phyloP scores from a whole-genome alignment of 1,140 invertebrate genomes.

The Drosophila obscura region DNA sequence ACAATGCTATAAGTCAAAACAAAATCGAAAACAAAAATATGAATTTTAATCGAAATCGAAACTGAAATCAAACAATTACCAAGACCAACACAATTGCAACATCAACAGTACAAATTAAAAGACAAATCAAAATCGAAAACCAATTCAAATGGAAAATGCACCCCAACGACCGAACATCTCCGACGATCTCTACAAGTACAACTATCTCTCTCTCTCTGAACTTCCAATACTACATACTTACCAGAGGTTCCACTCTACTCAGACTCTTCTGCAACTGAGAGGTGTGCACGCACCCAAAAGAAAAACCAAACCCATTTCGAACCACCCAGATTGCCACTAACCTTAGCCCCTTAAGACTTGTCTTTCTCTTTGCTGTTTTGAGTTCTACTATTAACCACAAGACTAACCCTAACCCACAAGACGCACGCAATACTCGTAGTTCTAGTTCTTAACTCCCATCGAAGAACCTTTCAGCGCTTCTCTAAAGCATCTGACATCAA shows the following conservation, averaged over 20 bases:
- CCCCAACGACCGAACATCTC: conserved; percentile 31
- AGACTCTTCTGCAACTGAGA: conserved; percentile 13
- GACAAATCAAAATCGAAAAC: conserved; percentile 51
- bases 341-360: conserved; percentile 31
- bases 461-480: conserved; percentile 1
- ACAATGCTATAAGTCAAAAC: conserved; percentile 73
- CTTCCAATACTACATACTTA: not conserved
- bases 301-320: conserved; percentile 10
- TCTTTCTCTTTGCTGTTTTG: conserved; percentile 39
- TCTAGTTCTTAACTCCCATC: too few species aligned
- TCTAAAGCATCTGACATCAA: conserved; percentile 30
- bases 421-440: conserved; percentile 14
- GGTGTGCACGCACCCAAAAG: conserved; percentile 4
- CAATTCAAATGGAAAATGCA: conserved; percentile 45
- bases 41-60: too few species aligned
- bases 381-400: conserved; percentile 46
- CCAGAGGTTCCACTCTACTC: not conserved
- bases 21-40: not conserved
- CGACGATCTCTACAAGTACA: conserved; percentile 51
- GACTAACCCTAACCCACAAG: conserved; percentile 14
- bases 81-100: conserved; percentile 64
- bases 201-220: conserved; percentile 6
- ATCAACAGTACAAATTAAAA: conserved; percentile 73
- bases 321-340: conserved; percentile 31
- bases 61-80: conserved; percentile 33